A percentile compares a stretch with the other conserved stretches of the same genome.
phyloP scores from a whole-genome alignment of 2,888 invertebrate species.

The Pilophorus perplexus region DNA sequence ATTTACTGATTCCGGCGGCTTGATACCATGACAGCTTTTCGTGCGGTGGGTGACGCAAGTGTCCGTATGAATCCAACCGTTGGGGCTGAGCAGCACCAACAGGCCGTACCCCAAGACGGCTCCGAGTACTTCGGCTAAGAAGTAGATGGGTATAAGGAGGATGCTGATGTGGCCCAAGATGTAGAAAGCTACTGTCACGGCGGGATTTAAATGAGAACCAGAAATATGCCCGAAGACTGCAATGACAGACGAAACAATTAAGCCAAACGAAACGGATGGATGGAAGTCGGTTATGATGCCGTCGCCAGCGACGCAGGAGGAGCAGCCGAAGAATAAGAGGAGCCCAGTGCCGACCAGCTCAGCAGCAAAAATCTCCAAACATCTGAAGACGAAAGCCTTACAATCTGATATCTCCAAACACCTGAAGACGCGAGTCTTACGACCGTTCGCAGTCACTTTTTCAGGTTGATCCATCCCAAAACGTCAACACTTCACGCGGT shows the following conservation, averaged over 20 bases:
- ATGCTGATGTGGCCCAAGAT: conserved; percentile 60
- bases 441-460: too few relatives aligned
- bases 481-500: too few relatives aligned
- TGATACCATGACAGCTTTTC: conserved; percentile 53
- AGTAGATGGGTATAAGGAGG: conserved; percentile 61
- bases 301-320: conserved; percentile 52
- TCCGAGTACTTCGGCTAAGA: conserved; percentile 66
- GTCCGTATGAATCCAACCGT: conserved; percentile 41
- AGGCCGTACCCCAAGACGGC: conserved; percentile 68
- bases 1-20: conserved; percentile 58
- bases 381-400: conserved; percentile 20
- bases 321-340: conserved; percentile 70
- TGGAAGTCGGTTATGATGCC: conserved; percentile 54
- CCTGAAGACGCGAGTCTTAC: too few relatives aligned
- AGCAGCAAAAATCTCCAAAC: conserved; percentile 56
- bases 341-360: conserved; percentile 68
- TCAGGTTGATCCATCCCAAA: too few relatives aligned
- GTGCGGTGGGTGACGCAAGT: conserved; percentile 65
- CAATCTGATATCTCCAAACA: conserved; percentile 7
- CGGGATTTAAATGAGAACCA: conserved; percentile 74
- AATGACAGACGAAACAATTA: conserved; percentile 45
- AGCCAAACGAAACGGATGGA: conserved; percentile 53
- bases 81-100: conserved; percentile 54
- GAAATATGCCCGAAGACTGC: conserved; percentile 69
- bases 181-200: conserved; percentile 66